Evolutionary conservation across 2,888 invertebrate species (phyloP).

Genomic region (Nipponacmea schrenckii): DNA sequence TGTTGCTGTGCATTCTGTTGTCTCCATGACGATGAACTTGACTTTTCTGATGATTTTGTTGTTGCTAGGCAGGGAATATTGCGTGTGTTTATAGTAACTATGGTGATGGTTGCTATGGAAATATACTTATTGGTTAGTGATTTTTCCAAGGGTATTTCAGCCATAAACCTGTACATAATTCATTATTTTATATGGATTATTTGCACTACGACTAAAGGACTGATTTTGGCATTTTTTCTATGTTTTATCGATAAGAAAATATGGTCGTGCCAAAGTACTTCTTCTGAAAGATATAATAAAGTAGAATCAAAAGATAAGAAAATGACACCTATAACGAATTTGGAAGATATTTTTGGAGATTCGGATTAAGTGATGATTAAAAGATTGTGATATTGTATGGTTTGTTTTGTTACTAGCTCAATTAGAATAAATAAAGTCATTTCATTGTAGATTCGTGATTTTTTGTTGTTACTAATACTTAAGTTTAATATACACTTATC

Average conservation of each 20-base stretch:
- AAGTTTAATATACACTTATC: too few species aligned
- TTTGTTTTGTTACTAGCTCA: too few species aligned
- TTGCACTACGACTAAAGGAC: not conserved
- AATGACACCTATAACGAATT: too few species aligned
- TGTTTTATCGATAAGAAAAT: slow-evolving; percentile 2
- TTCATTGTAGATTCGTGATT: too few species aligned
- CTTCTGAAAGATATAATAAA: not conserved
- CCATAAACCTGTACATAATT: not conserved
- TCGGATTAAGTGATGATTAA: too few species aligned
- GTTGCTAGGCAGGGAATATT: slow-evolving; percentile 2
- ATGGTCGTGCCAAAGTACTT: not conserved
- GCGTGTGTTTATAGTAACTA: not conserved
- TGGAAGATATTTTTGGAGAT: too few species aligned
- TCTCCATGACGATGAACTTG: not conserved
- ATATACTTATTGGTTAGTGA: not conserved
- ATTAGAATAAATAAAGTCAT: too few species aligned
- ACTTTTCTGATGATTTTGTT: not conserved
- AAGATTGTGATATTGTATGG: too few species aligned
- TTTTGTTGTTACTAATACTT: too few species aligned
- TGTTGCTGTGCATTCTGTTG: slow-evolving; percentile 1
- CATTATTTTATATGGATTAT: slow-evolving; percentile 1
- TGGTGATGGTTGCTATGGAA: not conserved
- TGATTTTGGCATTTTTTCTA: not conserved
- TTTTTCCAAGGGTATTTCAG: not conserved
- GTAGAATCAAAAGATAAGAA: too few species aligned